These are phyloP conservation scores for Gyrodactylus bullatarudis DNA, from an alignment of 1,140 invertebrate genomes.

Conservation along the genomic window DNA sequence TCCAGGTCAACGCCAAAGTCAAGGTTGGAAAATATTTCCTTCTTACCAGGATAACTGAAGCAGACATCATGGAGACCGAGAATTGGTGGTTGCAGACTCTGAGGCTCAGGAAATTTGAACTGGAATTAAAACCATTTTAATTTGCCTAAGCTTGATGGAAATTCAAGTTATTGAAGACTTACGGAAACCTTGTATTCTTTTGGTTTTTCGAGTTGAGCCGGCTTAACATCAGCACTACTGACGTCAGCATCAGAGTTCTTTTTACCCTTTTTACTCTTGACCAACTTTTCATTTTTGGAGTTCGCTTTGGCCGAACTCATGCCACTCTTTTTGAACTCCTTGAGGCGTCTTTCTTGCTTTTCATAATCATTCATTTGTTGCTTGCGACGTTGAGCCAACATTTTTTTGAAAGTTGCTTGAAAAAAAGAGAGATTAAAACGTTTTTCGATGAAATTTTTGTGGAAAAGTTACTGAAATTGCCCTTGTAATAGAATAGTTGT, in stretches of 20 bases:
- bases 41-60: conserved; percentile 24
- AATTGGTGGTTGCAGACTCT: conserved; percentile 67
- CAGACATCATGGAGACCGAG: conserved; percentile 45
- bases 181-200: conserved; percentile 57
- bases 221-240: conserved; percentile 7
- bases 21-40: conserved; percentile 40
- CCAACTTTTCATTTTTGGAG: conserved; percentile 48
- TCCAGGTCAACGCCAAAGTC: conserved; percentile 76
- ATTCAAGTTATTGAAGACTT: not conserved
- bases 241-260: conserved; percentile 18
- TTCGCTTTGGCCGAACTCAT: conserved; percentile 67
- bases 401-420: conserved; percentile 53
- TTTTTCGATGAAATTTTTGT: not conserved
- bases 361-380: conserved; percentile 88
- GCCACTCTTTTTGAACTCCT: conserved; percentile 65
- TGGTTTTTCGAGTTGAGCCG: conserved; percentile 42
- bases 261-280: conserved; percentile 73
- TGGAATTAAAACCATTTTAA: conserved; percentile 15
- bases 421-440: not conserved
- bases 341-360: conserved; percentile 74
- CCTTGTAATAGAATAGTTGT: conserved; percentile 81
- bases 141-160: not conserved
- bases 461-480: conserved; percentile 36
- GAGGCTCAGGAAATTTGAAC: conserved; percentile 72
- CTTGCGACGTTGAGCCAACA: conserved; percentile 70